Evolutionary conservation across 1,140 invertebrate species (phyloP), one percentile per base, ranked within the genome.

Genomic region (Liolophura sinensis): DNA sequence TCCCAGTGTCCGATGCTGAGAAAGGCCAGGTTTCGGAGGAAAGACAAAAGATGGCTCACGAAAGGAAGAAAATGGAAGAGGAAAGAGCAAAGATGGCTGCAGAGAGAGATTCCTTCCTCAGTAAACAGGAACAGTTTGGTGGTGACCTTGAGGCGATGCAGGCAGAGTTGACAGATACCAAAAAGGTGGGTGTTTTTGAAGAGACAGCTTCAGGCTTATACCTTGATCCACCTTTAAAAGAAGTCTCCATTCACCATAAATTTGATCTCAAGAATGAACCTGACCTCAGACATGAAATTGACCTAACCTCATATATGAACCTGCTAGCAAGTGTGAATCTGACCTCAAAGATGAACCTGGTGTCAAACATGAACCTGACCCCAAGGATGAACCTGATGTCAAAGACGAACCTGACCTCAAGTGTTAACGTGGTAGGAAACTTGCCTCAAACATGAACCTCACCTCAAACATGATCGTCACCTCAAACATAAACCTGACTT

Each of bases 101-200:
- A 63, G 74, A 78, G 51, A 68, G 60, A 27, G 51, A 54, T 3
- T 54, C 51, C 24, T 24, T 54, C 51, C n/a, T 54, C 24, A 54
- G 18, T 54, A 7, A 24, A 24, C 1, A 12, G 66, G 20, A 65
- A 73, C 40, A 59, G 67, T 62, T 71, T 65, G 55, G 52, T 76
- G 58, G 69, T 52, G 68, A 76, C 40, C 71, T 69, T 48, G 68
- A 70, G 20, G 65, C 52, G 18, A 55, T 78, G 46, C 72, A 73
- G 54, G 60, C 52, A 51, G 67, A 73, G 5, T 25, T 74, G 24
- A 31, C 67, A 27, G 57, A 46, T 16, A 60, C 68, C 15, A 67
- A 65, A 1, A 68, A 73, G 59, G 74, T 74, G 51, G 52, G 65
- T 63, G 25, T 27, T 7, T 5, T 31, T 3, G 25, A 47, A 47